Evolutionary conservation across 2,888 invertebrate genomes (phyloP).

Genomic region (Dexiosoma caninum): DNA sequence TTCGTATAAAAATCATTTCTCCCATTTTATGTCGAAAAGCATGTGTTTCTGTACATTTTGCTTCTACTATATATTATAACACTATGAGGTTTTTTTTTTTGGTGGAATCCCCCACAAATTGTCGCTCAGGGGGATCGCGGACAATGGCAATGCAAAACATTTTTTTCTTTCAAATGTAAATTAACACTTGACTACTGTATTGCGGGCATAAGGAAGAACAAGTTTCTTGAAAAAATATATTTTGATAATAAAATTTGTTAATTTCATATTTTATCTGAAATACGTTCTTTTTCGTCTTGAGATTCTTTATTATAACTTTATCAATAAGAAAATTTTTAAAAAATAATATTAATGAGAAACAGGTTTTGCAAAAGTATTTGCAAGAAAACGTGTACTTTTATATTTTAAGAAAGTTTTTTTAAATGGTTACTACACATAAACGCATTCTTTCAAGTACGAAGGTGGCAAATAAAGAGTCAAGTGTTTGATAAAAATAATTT

Average conservation of each 20-base stretch:
- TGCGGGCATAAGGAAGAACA: not conserved
- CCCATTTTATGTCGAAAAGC: not conserved
- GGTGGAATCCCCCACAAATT: slow-evolving; percentile 50
- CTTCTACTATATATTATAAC: slow-evolving; percentile 12
- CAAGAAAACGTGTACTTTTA: no score
- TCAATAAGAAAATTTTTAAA: no score
- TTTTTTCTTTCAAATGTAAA: slow-evolving; percentile 5
- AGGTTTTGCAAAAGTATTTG: no score
- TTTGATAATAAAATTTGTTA: no score
- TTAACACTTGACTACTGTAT: not conserved
- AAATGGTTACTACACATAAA: no score
- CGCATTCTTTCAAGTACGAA: no score
- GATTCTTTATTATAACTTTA: no score
- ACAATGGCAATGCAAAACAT: not conserved
- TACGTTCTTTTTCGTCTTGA: no score
- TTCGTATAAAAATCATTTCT: slow-evolving; percentile 21
- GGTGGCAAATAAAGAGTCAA: not conserved
- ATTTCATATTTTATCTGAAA: no score
- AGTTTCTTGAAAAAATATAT: not conserved
- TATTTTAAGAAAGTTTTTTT: no score
- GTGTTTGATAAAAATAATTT: slow-evolving; percentile 8
- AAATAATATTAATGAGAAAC: no score
- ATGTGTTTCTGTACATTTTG: not conserved
- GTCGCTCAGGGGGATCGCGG: slow-evolving; percentile 6
- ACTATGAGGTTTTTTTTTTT: slow-evolving; percentile 15